These are phyloP conservation scores for Parambassis ranga DNA, from an alignment of 2,797 vertebrate species.

Conservation along the genomic window DNA sequence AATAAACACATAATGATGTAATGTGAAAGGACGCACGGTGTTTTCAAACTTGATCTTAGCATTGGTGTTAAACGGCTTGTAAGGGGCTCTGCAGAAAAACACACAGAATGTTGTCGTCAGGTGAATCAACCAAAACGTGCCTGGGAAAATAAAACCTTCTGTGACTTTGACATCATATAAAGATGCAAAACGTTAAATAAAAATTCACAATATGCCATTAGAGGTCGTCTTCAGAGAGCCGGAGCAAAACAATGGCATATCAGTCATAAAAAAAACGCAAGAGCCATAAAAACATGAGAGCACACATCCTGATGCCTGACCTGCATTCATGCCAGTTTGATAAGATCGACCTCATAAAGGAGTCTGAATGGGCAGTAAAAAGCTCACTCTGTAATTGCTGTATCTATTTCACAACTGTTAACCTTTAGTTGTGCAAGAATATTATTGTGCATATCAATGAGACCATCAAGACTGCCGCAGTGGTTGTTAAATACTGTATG, in stretches of 20 bases:
- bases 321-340: conserved; percentile 20
- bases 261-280: conserved; percentile 28
- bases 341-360: conserved; percentile 42
- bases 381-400: conserved; percentile 12
- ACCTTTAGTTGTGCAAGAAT: not conserved
- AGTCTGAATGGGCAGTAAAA: conserved; percentile 27
- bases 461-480: no score
- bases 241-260: conserved; percentile 1
- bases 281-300: conserved; percentile 39
- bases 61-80: not conserved
- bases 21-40: not conserved
- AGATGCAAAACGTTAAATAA: not conserved
- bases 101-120: no score
- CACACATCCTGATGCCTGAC: conserved; percentile 49
- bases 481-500: no score
- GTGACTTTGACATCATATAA: not conserved
- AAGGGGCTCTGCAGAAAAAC: not conserved
- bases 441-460: not conserved
- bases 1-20: no score
- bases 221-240: not conserved
- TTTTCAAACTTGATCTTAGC: no score
- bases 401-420: conserved; percentile 24
- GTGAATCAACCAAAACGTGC: not conserved
- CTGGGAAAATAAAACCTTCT: not conserved
- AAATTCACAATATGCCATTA: not conserved